Evolutionary conservation across 64 coral and sea anemone genomes (phyloP).

Genomic region (Acropora yongei): DNA sequence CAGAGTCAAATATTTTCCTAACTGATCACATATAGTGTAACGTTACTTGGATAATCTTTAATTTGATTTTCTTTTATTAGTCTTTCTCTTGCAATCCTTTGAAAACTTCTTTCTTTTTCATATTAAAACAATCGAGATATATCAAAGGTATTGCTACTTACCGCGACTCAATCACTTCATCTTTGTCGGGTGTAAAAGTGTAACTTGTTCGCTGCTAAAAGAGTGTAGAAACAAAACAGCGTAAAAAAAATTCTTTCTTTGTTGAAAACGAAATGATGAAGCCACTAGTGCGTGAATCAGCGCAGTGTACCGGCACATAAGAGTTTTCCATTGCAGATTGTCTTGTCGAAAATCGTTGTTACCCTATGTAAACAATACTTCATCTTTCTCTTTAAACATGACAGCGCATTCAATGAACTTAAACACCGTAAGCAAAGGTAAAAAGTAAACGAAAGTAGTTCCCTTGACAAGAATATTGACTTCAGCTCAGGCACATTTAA

Average conservation of each 20-base stretch:
- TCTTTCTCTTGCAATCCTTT: not conserved
- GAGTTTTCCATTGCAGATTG: too few relatives aligned
- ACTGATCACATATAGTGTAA: too few relatives aligned
- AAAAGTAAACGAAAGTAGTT: not conserved
- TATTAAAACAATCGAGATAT: not conserved
- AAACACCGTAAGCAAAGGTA: too few relatives aligned
- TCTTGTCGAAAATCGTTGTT: too few relatives aligned
- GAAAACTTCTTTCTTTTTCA: too few relatives aligned
- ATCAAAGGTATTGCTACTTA: not conserved
- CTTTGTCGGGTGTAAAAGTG: slow-evolving; percentile 85
- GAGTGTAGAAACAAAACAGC: not conserved
- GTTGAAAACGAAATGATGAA: not conserved
- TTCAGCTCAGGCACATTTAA: not conserved
- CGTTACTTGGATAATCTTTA: too few relatives aligned
- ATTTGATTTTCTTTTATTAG: not conserved
- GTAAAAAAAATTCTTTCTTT: not conserved
- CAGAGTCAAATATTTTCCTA: not conserved
- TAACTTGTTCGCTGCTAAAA: slow-evolving; percentile 73
- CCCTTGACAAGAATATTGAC: not conserved
- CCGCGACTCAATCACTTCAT: slow-evolving; percentile 87
- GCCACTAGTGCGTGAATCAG: too few relatives aligned
- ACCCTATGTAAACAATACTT: too few relatives aligned
- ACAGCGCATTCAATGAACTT: too few relatives aligned
- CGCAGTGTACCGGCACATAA: too few relatives aligned
- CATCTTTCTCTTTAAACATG: too few relatives aligned